Evolutionary conservation across 2,797 vertebrate species (phyloP).

Genomic region (Paramormyrops hopkinsi): DNA sequence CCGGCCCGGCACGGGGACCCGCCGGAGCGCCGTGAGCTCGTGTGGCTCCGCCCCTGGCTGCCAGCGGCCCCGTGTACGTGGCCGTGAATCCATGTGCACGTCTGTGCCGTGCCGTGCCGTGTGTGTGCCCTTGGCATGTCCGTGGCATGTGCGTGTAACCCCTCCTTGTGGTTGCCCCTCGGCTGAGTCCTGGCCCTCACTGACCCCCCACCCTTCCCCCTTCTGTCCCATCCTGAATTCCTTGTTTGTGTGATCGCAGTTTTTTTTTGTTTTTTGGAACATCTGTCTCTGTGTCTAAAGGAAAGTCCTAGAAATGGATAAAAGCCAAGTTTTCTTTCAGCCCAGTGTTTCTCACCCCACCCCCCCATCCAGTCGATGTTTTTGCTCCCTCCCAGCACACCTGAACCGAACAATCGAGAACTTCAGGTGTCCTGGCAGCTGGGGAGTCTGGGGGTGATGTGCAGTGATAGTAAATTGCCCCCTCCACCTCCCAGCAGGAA

Average conservation of each 20-base stretch:
- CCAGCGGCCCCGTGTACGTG: slow-evolving; percentile 17
- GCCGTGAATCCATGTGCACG: neutral
- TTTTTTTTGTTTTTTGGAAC: neutral
- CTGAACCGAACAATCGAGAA: neutral
- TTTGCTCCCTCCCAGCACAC: neutral
- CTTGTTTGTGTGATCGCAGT: neutral
- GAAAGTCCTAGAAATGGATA: neutral
- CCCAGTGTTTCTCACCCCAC: neutral
- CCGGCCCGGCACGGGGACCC: slow-evolving; percentile 39
- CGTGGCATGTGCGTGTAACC: neutral
- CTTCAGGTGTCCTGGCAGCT: neutral
- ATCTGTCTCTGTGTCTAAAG: neutral
- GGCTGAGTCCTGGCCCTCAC: neutral
- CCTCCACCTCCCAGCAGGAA: slow-evolving; percentile 24
- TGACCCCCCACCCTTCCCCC: neutral
- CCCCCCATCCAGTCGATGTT: neutral
- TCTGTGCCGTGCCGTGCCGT: neutral
- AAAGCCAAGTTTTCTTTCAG: neutral
- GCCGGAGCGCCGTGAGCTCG: neutral
- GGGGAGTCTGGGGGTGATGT: neutral
- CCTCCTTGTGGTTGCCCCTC: neutral
- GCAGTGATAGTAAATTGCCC: neutral
- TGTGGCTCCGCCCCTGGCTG: neutral
- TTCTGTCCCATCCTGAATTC: neutral
- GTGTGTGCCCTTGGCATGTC: neutral